Evolutionary conservation across 1,140 invertebrate species (phyloP).

Genomic region (Drosophila biarmipes): DNA sequence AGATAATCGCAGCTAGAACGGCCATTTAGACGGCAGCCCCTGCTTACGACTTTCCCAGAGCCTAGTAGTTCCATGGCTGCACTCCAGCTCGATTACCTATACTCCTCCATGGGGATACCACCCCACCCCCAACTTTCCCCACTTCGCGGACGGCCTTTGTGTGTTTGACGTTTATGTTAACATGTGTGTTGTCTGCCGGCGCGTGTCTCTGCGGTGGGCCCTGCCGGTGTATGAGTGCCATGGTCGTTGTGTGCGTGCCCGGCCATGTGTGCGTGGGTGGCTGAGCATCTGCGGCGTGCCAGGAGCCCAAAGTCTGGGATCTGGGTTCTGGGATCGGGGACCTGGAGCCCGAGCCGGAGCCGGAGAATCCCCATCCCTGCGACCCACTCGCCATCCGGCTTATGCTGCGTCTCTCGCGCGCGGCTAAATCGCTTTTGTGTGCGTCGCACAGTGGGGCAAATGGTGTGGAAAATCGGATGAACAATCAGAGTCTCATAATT

Average conservation of each 20-base stretch:
- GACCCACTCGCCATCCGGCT: slow-evolving; percentile 43
- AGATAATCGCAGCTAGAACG: slow-evolving; percentile 77
- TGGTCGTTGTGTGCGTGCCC: slow-evolving; percentile 19
- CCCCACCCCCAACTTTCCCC: neutral
- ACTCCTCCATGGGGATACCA: slow-evolving; percentile 16
- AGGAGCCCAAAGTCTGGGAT: slow-evolving; percentile 54
- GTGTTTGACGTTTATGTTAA: slow-evolving; percentile 83
- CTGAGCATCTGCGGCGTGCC: slow-evolving; percentile 73
- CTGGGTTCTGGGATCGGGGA: slow-evolving; percentile 39
- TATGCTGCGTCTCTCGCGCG: slow-evolving; percentile 41
- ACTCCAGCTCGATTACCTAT: slow-evolving; percentile 34
- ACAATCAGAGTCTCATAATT: slow-evolving; percentile 1
- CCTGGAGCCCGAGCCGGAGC: slow-evolving; percentile 40
- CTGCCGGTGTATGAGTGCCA: slow-evolving; percentile 1
- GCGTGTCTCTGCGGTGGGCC: slow-evolving; percentile 56
- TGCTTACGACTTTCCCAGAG: slow-evolving; percentile 46
- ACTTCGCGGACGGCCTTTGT: slow-evolving; percentile 56
- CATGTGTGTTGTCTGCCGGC: slow-evolving; percentile 73
- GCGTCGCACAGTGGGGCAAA: slow-evolving; percentile 33
- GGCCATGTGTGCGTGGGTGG: slow-evolving; percentile 25
- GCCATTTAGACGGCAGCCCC: slow-evolving; percentile 48
- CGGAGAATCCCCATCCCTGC: slow-evolving; percentile 34
- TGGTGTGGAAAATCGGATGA: slow-evolving; percentile 14
- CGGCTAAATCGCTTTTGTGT: slow-evolving; percentile 43
- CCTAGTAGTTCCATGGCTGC: slow-evolving; percentile 44